Evolutionary conservation across 2,113 vertebrate genomes (phyloP).

Genomic region (Lontra canadensis): DNA sequence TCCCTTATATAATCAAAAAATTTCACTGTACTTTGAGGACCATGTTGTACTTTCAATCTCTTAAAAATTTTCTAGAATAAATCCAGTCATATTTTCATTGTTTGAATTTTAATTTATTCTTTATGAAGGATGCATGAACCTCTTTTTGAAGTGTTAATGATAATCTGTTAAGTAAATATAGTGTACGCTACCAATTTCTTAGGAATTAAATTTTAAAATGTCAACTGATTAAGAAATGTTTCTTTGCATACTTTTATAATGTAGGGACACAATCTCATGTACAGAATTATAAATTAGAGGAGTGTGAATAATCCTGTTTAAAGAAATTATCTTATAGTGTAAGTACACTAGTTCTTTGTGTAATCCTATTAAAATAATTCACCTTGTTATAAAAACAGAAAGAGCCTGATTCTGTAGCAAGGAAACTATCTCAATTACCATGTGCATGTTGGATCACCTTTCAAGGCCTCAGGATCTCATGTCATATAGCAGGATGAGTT

Average conservation of each 20-base stretch:
- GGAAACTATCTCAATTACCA: not conserved
- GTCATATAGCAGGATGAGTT: not conserved
- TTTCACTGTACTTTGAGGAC: not conserved
- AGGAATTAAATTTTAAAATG: not conserved
- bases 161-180: not conserved
- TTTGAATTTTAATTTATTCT: not conserved
- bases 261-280: not conserved
- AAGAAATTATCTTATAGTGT: not conserved
- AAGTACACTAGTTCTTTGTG: not conserved
- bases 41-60: not conserved
- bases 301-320: not conserved
- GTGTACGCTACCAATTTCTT: not conserved
- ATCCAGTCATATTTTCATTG: not conserved
- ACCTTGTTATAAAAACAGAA: not conserved
- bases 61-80: not conserved
- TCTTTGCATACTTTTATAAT: not conserved
- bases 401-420: not conserved
- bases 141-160: not conserved
- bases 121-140: not conserved
- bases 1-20: not conserved
- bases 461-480: not conserved
- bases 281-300: not conserved
- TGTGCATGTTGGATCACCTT: not conserved
- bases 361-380: not conserved
- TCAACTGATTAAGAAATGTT: not conserved